phyloP scores from a whole-genome alignment of 53 echinoderm and acorn worm genomes.

The Echinarachnius parma region DNA sequence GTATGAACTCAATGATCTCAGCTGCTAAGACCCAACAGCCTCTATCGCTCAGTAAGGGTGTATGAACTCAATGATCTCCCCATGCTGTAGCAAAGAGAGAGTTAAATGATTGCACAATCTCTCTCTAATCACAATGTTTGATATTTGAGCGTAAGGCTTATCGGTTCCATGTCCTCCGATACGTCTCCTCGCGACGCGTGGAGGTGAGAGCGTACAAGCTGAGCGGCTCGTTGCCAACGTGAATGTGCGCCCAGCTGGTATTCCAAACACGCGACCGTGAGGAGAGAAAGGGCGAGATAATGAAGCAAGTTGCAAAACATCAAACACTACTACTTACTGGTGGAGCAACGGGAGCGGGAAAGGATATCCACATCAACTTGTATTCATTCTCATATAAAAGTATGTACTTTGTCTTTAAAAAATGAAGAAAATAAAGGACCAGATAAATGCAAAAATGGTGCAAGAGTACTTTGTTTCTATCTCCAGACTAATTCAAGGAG shows the following conservation, averaged over 20 bases:
- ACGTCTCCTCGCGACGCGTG: conserved; percentile 6
- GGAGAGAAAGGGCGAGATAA: conserved; percentile 26
- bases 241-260: conserved; percentile 21
- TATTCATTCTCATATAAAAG: conserved; percentile 38
- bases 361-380: no score
- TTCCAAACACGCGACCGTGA: conserved; percentile 1
- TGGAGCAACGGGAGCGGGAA: no score
- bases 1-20: no score
- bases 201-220: conserved; percentile 41
- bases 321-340: no score
- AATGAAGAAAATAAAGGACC: conserved; percentile 36
- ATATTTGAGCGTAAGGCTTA: conserved; percentile 25
- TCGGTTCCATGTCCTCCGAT: conserved; percentile 1
- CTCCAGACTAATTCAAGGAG: conserved; percentile 28
- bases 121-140: conserved; percentile 47
- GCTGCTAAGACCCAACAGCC: no score
- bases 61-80: no score
- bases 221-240: conserved; percentile 42
- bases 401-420: no score
- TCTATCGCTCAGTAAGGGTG: no score
- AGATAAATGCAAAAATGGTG: conserved; percentile 47
- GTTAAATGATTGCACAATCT: no score
- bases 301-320: no score
- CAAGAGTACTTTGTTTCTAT: conserved; percentile 43
- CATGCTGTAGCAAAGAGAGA: no score